Conservation (phyloP, 2,888 invertebrate species). For the Hyposoter dolosus region DNA sequence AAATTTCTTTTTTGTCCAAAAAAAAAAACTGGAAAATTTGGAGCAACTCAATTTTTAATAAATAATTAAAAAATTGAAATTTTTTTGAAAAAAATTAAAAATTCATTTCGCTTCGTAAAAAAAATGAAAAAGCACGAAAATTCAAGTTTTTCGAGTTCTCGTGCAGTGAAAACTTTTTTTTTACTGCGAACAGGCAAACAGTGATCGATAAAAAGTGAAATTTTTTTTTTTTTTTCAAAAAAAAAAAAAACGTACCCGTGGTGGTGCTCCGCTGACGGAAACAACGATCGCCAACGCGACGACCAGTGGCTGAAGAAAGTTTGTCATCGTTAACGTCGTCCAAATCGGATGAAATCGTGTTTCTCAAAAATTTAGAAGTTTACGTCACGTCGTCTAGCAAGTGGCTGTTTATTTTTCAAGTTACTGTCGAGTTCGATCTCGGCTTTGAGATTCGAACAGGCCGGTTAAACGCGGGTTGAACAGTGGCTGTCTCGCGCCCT, state of each 20-base stretch:
- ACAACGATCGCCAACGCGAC: slow-evolving; percentile 63
- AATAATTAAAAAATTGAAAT: background rate
- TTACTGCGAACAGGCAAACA: no score
- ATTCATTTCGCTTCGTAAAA: no score
- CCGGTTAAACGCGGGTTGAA: slow-evolving; percentile 70
- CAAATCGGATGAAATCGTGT: background rate
- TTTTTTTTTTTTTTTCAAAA: no score
- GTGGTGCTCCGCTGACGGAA: slow-evolving; percentile 70
- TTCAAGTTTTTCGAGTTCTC: no score
- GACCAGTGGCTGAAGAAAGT: slow-evolving; percentile 51
- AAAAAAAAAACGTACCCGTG: slow-evolving; percentile 71
- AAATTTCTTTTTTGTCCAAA: no score
- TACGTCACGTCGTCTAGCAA: background rate
- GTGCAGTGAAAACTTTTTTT: no score
- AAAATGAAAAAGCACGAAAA: no score
- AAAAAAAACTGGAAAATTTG: no score
- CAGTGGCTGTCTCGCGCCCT: slow-evolving; percentile 75
- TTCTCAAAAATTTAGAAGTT: background rate
- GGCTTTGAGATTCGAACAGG: slow-evolving; percentile 37
- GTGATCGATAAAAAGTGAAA: no score
- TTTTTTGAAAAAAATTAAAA: no score
- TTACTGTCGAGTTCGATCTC: background rate
- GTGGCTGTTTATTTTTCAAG: slow-evolving; percentile 4
- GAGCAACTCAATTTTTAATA: no score
- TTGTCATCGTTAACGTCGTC: slow-evolving; percentile 59